Evolutionary conservation across 2,113 vertebrate genomes (phyloP).

Genomic region (Ceratotherium simum): DNA sequence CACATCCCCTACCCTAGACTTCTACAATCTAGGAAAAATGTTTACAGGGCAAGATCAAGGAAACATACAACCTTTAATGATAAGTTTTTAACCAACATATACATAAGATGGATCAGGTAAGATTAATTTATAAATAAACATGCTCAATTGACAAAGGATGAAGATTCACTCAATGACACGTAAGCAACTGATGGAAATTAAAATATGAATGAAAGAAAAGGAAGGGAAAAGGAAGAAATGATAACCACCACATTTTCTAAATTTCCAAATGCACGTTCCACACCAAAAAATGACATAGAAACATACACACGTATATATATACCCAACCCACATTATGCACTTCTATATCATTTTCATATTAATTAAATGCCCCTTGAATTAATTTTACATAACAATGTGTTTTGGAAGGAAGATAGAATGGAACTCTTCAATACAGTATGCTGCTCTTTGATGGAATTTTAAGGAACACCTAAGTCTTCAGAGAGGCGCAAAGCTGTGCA

Average conservation of each 20-base stretch:
- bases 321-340: neutral
- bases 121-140: neutral
- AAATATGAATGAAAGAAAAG: neutral
- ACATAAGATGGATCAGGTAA: neutral
- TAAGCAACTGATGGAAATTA: neutral
- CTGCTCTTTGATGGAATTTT: neutral
- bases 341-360: neutral
- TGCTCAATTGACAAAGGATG: neutral
- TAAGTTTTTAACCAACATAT: neutral
- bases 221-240: neutral
- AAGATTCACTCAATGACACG: neutral
- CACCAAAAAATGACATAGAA: neutral
- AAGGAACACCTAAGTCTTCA: slow-evolving; percentile 14
- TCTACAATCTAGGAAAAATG: neutral
- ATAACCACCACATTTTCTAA: neutral
- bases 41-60: neutral
- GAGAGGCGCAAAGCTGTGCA: slow-evolving; percentile 29
- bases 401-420: neutral
- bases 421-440: neutral
- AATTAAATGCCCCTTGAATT: neutral
- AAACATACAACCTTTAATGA: neutral
- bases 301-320: neutral
- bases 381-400: neutral
- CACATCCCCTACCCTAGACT: neutral
- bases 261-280: neutral